Percentiles rank a stretch among this genome's conserved stretches.
Evolutionary conservation across 2,113 vertebrate species (phyloP).

Genomic region (zebrafish (Danio rerio)): GRCz12tu NC_133196.1:22046001-22046500

Average conservation of each 20-base stretch:
- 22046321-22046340: slow-evolving; percentile 79
- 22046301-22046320: slow-evolving; percentile 84
- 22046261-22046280: slow-evolving; percentile 80
- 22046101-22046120: neutral
- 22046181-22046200: slow-evolving; percentile 4
- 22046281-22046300: slow-evolving; percentile 84
- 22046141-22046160: neutral
- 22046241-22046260: slow-evolving; percentile 70
- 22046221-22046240: slow-evolving; percentile 67
- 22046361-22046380: slow-evolving; percentile 66
- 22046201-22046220: slow-evolving; percentile 69
- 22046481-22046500: too few species aligned
- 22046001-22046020: slow-evolving; percentile 82
- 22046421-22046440: too few species aligned
- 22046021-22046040: slow-evolving; percentile 86
- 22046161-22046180: neutral
- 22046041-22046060: slow-evolving; percentile 89
- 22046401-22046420: slow-evolving; percentile 77
- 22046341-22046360: slow-evolving; percentile 72
- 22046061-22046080: slow-evolving; percentile 95
- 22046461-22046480: too few species aligned
- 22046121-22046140: too few species aligned
- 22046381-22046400: slow-evolving; percentile 77
- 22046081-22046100: slow-evolving; percentile 98
- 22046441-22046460: too few species aligned